Base-by-base conservation (phyloP, 2,888 invertebrate species). In the Zele albiditarsus region DNA sequence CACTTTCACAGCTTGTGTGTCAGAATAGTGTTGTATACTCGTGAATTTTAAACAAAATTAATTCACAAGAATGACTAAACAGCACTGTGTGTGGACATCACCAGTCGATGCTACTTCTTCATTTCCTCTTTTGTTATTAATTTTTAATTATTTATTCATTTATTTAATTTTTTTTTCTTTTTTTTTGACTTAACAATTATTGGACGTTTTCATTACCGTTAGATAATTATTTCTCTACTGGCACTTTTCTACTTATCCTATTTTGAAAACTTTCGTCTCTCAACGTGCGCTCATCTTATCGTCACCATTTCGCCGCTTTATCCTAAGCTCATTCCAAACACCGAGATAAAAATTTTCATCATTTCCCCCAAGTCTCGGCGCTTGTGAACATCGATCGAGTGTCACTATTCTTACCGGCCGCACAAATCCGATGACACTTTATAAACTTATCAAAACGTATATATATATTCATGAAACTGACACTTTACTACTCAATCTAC, bases 191-290 rank as follows among this genome's bases (percentile, higher is more conserved):
- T 89, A 89, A 87, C 75, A 85, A 83, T 89, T 89, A 89, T 84
- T 89, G 89, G 89, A 89, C 89, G 89, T 89, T 88, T 89, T 84
- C 85, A 77, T 77, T 79, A 75, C 71, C 74, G 70, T 78, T 82
- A 82, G 80, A 84, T 76, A 84, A 84, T 87, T 84, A 85, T 79
- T 84, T 83, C 81, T 83, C 84, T 88, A 89, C 88, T 89, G 89
- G 89, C 89, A 89, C 89, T 89, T 89, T 88, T 87, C 88, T 88
- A 89, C 87, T 89, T 88, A 88, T 80, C 70, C 70, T 74, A 74
- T 63, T 74, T 63, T 63, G 84, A 84, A 83, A 86, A 86, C 82
- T 60, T 69, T 63, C 63, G 57, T 57, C 69, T 69, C 49, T 42
- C 27, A 42, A 42, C 49, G 38, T 28, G 69, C 42, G 38, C 38